Evolutionary conservation across 2,888 invertebrate species (phyloP).

Genomic region (Oscheius sp.): DNA sequence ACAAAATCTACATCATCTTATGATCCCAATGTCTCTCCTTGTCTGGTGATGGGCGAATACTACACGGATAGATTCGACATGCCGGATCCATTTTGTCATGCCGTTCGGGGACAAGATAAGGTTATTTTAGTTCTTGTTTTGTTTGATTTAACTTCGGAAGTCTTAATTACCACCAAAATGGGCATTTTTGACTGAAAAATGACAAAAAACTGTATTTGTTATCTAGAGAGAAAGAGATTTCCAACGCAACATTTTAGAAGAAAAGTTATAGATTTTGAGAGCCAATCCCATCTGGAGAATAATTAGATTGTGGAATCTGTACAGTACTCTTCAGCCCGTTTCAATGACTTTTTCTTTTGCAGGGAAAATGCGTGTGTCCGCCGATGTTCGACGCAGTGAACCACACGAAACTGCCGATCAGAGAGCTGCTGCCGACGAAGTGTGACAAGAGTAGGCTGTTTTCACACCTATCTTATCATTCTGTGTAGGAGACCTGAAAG

Average conservation of each 20-base stretch:
- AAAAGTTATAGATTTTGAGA: neutral
- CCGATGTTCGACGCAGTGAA: slow-evolving; percentile 62
- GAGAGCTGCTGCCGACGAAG: slow-evolving; percentile 58
- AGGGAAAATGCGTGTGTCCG: slow-evolving; percentile 65
- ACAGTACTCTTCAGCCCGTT: neutral
- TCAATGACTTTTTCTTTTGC: slow-evolving; percentile 28
- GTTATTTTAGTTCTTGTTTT: too few relatives aligned
- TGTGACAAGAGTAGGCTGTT: slow-evolving; percentile 64
- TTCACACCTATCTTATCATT: too few relatives aligned
- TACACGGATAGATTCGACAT: slow-evolving; percentile 57
- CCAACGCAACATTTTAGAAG: neutral
- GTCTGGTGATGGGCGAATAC: slow-evolving; percentile 56
- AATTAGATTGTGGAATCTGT: too few relatives aligned
- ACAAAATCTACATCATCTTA: neutral
- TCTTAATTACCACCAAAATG: too few relatives aligned
- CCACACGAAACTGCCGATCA: slow-evolving; percentile 45
- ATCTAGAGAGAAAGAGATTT: neutral
- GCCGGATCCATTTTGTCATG: slow-evolving; percentile 50
- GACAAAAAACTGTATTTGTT: too few relatives aligned
- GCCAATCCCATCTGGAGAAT: too few relatives aligned
- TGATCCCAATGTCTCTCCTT: slow-evolving; percentile 25
- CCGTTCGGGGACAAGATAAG: slow-evolving; percentile 36
- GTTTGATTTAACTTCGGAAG: too few relatives aligned
- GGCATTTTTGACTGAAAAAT: too few relatives aligned
- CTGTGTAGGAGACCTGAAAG: slow-evolving; percentile 59